Evolutionary conservation across 2,888 invertebrate species (phyloP), one percentile per base, ranked within the genome.

Genomic region (Schrankia costaestrigalis): DNA sequence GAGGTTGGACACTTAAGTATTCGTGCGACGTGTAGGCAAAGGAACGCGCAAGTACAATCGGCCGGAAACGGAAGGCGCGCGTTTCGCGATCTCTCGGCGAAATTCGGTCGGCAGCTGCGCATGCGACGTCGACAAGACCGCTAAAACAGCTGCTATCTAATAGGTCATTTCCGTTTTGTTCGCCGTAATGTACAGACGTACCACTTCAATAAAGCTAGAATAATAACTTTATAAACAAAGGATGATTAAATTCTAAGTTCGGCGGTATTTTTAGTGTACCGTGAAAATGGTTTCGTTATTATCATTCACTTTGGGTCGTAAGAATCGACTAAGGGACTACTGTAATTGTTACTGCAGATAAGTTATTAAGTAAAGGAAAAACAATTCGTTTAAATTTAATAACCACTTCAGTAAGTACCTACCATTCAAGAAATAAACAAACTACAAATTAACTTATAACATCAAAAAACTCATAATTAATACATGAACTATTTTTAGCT

Each of bases 11-110:
- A n/a, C n/a, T n/a, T n/a, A n/a, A n/a, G n/a, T n/a, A n/a, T n/a
- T n/a, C n/a, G n/a, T n/a, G n/a, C n/a, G 43, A 44, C 18, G 13
- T 21, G 25, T 47, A 44, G 54, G 53, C 54, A 54, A 57, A 60
- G 63, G 61, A 68, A 63, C 63, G 63, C 60, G 64, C 44, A 46
- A 71, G 63, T 63, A 85, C 84, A 86, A 86, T 85, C 78, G 75
- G 62, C 68, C 82, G 86, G 86, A 87, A 87, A 71, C 86, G 86
- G 86, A 87, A 86, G 84, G 78, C 84, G 80, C 77, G 77, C 75
- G 78, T 83, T 85, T 85, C 78, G 86, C 86, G 86, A 87, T 79
- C 84, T 83, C 78, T 71, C 77, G 71, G 74, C 77, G 75, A 83
- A 84, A 76, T 85, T 84, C 76, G 83, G 79, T 56, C 67, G 67